Conservation (phyloP, 2,797 vertebrate genomes). For the Microcaecilia unicolor region DNA sequence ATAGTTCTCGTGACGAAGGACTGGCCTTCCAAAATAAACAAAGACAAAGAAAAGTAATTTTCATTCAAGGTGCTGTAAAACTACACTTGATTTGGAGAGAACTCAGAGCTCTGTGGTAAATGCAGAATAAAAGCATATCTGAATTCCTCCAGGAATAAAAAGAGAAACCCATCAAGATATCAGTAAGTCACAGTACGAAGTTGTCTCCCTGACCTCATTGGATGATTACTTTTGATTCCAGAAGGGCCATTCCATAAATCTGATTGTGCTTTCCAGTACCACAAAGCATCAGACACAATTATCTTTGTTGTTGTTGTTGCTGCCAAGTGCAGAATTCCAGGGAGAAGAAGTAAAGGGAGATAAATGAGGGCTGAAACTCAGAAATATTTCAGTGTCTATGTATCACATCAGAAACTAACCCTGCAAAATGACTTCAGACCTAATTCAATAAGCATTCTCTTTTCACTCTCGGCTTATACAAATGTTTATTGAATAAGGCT, state of each 20-base stretch:
- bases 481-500: no score
- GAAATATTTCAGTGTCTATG: slow-evolving; percentile 27
- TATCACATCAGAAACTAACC: slow-evolving; percentile 13
- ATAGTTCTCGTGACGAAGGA: slow-evolving; percentile 8
- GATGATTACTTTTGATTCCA: slow-evolving; percentile 1
- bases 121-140: neutral
- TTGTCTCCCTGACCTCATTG: neutral
- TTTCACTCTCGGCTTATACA: no score
- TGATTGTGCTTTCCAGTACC: slow-evolving; percentile 2
- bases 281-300: slow-evolving; percentile 10
- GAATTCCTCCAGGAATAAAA: neutral
- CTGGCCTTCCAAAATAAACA: neutral
- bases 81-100: rapidly evolving
- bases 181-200: rapidly evolving
- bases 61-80: neutral
- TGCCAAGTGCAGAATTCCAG: neutral
- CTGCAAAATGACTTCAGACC: no score
- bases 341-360: slow-evolving; percentile 14
- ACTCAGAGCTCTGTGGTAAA: neutral
- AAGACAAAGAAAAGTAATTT: neutral
- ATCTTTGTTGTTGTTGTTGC: neutral
- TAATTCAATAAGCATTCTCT: no score
- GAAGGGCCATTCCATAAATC: neutral
- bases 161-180: slow-evolving; percentile 1
- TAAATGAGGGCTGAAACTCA: slow-evolving; percentile 26